These are phyloP conservation scores for Tupiocoris notatus DNA, from an alignment of 2,888 invertebrate species.

Conservation along the genomic window DNA sequence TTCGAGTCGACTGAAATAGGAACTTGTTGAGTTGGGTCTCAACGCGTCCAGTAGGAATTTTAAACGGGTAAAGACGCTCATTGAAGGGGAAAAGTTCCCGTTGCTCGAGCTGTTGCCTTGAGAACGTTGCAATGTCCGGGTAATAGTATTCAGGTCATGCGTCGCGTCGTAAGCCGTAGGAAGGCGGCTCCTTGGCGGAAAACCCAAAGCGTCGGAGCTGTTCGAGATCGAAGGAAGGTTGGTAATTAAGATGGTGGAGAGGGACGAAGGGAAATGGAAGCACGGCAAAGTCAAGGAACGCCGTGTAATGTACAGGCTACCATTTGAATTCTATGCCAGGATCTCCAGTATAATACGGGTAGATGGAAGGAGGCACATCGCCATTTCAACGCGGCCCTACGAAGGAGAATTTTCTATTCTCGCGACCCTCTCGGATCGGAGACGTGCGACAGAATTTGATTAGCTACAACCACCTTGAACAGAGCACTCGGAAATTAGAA, in stretches of 20 bases:
- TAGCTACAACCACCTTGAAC: neutral
- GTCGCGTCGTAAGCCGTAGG: slow-evolving; percentile 36
- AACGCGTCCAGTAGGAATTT: neutral
- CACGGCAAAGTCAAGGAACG: slow-evolving; percentile 10
- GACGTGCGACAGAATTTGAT: slow-evolving; percentile 38
- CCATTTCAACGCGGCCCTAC: neutral
- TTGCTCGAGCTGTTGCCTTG: neutral
- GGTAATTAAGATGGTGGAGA: slow-evolving; percentile 31
- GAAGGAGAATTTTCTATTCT: slow-evolving; percentile 25
- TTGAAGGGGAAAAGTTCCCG: neutral
- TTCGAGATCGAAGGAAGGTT: neutral
- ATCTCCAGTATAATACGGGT: slow-evolving; percentile 10
- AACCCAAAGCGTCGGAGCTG: neutral
- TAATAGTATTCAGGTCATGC: slow-evolving; percentile 43
- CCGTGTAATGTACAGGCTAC: slow-evolving; percentile 38
- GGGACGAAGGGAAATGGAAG: neutral
- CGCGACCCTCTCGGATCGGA: neutral
- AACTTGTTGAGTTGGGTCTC: slow-evolving; percentile 24
- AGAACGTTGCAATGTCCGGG: neutral
- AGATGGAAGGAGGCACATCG: neutral
- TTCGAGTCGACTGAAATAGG: neutral
- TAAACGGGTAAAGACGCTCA: neutral
- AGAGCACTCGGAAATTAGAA: slow-evolving; percentile 12
- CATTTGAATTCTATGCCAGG: slow-evolving; percentile 42
- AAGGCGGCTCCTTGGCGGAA: slow-evolving; percentile 20